Evolutionary conservation across 1,140 invertebrate species (phyloP), one percentile per base, ranked within the genome.

Genomic region (Zophobas morio): DNA sequence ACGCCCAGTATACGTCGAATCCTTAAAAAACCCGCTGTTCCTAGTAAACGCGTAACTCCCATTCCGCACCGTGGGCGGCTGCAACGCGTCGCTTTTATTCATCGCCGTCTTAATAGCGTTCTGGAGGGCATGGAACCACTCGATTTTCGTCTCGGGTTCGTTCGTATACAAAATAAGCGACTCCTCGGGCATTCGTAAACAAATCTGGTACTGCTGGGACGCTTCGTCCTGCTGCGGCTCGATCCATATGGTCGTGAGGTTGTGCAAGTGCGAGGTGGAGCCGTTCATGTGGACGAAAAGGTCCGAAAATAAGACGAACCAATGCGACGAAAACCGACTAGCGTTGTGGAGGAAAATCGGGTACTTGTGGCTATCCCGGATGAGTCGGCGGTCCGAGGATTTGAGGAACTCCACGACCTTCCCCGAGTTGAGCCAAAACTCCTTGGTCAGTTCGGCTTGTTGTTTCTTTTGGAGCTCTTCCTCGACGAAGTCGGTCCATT

Each of bases 191-290:
- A 92, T 92, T 46, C 90, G 93, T 1, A 96, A 84, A 39, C 89
- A 75, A 33, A 83, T 80, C 46, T 83, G 79, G 60, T 79, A 77
- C 35, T 79, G 75, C 34, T 72, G 70, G 2, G 74, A 57, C 6
- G 47, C 33, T 2, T 73, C 75, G 56, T 84, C 80, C 71, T 88
- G 87, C 54, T 90, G 84, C 60, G 88, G 83, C 86, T 96, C 94
- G 1, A 96, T 89, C 96, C 96, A 97, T 47, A 96, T 83, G 1
- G 93, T 94, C 79, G 89, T 89, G 76, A 97, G 86, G 35, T 91
- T 90, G 87, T 94, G 91, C 1, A 91, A 80, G 78, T 87, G 88
- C 80, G 90, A 85, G 77, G 88, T 88, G 77, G 90, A 91, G 56
- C 93, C 91, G 75, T 87, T 89, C 6, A 93, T 88, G 82, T 95